These are phyloP conservation scores for Lysandra bellargus DNA, from an alignment of 2,888 invertebrate species.

Conservation along the genomic window DNA sequence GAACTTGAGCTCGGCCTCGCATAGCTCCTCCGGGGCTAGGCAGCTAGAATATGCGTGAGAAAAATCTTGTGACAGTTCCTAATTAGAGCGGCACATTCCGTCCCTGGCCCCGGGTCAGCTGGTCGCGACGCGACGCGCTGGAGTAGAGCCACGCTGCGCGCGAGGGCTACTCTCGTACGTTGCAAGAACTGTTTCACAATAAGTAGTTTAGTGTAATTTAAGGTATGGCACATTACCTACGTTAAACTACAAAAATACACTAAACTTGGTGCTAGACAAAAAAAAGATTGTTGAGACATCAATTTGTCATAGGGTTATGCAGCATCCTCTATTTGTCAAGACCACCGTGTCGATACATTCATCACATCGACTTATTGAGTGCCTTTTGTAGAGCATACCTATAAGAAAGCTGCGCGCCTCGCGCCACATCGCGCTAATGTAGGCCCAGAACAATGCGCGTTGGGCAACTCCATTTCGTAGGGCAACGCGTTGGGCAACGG, in stretches of 20 bases:
- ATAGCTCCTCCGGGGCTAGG: not conserved
- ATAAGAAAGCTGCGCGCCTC: not conserved
- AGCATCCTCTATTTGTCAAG: not conserved
- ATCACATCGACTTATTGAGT: not conserved
- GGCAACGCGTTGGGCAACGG: not conserved
- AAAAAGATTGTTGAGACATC: not conserved
- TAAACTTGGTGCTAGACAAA: not conserved
- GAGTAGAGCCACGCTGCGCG: not conserved
- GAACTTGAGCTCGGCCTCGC: not conserved
- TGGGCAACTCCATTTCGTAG: not conserved
- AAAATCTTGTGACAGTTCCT: constrained; percentile 13
- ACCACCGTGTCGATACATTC: not conserved
- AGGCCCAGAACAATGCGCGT: not conserved
- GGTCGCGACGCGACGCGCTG: not conserved
- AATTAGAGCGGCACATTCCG: constrained; percentile 25
- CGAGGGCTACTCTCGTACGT: not conserved
- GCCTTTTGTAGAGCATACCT: not conserved
- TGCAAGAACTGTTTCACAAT: too few species aligned
- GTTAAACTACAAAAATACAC: too few species aligned
- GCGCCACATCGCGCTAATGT: constrained; percentile 1
- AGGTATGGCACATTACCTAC: too few species aligned
- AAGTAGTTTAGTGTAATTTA: too few species aligned
- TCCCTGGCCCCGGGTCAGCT: not conserved
- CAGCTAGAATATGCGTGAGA: constrained; percentile 10
- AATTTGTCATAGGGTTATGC: not conserved